Evolutionary conservation across 2,113 vertebrate species (phyloP), one percentile per base, ranked within the genome.

Genomic region (Phyllopteryx taeniolatus): DNA sequence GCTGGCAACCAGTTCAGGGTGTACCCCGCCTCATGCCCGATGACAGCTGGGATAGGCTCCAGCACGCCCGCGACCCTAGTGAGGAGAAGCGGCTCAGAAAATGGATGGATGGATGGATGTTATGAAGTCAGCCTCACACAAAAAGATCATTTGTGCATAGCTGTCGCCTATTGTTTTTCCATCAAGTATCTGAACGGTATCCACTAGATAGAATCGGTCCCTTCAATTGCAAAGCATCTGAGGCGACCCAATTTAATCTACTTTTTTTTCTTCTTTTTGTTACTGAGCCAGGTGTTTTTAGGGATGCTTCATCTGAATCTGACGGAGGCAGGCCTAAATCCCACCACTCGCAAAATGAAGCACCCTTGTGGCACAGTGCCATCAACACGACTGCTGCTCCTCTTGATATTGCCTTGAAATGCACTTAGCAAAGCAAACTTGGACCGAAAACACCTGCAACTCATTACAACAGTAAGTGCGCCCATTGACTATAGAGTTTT

Each of bases 401-500:
- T 78, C 64, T 60, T 35, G 59, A 62, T 57, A 8, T 31, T 68
- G 63, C 66, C 71, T 68, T 78, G 77, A 72, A 68, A 43, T 33
- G 49, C 75, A 62, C 81, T 83, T 74, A 76, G 70, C 79, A 42
- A 78, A 84, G 71, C 62, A 74, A 75, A 77, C 72, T 79, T 79
- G 77, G 22, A 72, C 46, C 42, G 72, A 31, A 27, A 77, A 63
- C 77, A 86, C 77, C 81, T 83, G 79, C 75, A 78, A 49, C 54
- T 56, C 66, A 74, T 82, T 76, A 74, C 0, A 67, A 13, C 54
- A 56, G 59, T 20, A 49, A 67, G 22, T 1, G 65, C 70, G 77
- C 67, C 67, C 67, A 66, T 61, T 59, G 20, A 49, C 6, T 19
- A 27, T 39, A 46, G 27, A 80, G 42, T 60, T 11, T 49, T 49